phyloP scores from a whole-genome alignment of 2,888 invertebrate genomes.

The Drosophila seclusa region DNA sequence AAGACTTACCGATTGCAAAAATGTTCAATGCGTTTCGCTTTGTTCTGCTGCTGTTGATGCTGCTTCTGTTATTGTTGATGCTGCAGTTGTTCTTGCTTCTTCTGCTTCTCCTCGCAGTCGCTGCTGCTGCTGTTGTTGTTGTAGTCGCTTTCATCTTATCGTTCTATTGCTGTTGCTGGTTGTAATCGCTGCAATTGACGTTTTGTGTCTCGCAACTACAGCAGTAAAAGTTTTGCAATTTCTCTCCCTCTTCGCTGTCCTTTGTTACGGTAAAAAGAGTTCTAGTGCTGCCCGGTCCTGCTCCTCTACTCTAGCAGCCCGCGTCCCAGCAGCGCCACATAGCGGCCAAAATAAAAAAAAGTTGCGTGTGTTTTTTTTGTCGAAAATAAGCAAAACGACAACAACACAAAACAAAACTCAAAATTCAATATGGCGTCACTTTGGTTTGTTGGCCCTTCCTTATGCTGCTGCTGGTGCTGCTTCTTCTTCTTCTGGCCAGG shows the following conservation, averaged over 20 bases:
- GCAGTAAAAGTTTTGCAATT: conserved; percentile 35
- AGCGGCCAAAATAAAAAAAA: conserved; percentile 17
- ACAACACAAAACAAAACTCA: conserved; percentile 35
- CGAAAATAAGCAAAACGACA: conserved; percentile 28
- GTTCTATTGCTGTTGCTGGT: conserved; percentile 23
- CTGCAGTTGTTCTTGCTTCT: conserved; percentile 12
- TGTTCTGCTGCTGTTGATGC: conserved; percentile 32
- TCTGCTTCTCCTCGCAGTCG: conserved; percentile 13
- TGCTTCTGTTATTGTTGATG: conserved; percentile 22
- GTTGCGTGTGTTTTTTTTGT: conserved; percentile 3
- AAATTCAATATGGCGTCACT: conserved; percentile 66
- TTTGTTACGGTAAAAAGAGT: conserved; percentile 33
- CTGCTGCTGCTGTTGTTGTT: conserved; percentile 22
- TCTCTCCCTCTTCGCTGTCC: conserved; percentile 2
- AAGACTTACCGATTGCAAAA: conserved; percentile 78
- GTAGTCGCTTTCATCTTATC: conserved; percentile 47
- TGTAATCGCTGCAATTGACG: conserved; percentile 27
- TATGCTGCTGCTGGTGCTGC: conserved; percentile 12
- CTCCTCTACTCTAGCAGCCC: conserved; percentile 23
- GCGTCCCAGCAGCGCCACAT: conserved; percentile 54
- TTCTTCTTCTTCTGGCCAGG: conserved; percentile 55
- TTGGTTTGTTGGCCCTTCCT: conserved; percentile 48
- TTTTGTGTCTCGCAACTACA: conserved; percentile 6
- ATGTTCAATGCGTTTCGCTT: conserved; percentile 66
- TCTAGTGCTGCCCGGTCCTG: conserved; percentile 3